Percentiles rank a stretch among this genome's conserved stretches.
These are phyloP conservation scores for Oncorhynchus clarkii DNA, from an alignment of 2,113 vertebrate species.

Conservation along the genomic window DNA sequence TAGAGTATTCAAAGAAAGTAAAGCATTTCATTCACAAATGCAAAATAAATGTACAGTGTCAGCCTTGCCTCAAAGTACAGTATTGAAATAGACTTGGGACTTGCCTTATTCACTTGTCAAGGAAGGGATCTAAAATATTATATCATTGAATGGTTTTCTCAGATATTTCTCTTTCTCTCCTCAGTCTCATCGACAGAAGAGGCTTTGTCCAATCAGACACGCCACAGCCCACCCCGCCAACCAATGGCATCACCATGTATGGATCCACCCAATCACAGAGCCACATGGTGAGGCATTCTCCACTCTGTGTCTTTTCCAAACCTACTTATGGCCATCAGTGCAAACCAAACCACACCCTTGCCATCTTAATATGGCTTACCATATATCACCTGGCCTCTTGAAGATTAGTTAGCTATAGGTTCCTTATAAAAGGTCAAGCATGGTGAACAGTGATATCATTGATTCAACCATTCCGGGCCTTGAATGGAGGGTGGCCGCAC, in stretches of 20 bases:
- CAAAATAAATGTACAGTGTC: neutral
- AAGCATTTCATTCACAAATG: neutral
- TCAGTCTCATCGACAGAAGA: conserved; percentile 91
- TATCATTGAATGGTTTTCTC: no score
- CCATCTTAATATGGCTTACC: no score
- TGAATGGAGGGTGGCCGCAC: neutral
- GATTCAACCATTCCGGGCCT: no score
- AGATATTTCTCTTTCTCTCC: conserved; percentile 10
- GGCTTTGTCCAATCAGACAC: conserved; percentile 86
- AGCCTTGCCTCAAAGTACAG: neutral
- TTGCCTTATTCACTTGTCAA: neutral
- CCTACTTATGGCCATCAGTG: no score
- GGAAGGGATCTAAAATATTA: no score
- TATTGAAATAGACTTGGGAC: neutral
- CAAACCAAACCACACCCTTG: no score
- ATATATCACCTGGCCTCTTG: no score
- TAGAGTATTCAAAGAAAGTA: neutral
- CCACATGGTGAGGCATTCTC: conserved; percentile 85
- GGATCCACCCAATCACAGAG: conserved; percentile 94
- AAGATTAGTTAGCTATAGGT: no score
- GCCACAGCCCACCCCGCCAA: conserved; percentile 81
- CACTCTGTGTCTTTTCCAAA: no score
- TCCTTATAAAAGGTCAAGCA: no score
- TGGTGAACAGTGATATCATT: no score
- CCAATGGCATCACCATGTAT: conserved; percentile 90